Conservation (phyloP, 2,888 invertebrate genomes). For the Pedicia rivosa region DNA sequence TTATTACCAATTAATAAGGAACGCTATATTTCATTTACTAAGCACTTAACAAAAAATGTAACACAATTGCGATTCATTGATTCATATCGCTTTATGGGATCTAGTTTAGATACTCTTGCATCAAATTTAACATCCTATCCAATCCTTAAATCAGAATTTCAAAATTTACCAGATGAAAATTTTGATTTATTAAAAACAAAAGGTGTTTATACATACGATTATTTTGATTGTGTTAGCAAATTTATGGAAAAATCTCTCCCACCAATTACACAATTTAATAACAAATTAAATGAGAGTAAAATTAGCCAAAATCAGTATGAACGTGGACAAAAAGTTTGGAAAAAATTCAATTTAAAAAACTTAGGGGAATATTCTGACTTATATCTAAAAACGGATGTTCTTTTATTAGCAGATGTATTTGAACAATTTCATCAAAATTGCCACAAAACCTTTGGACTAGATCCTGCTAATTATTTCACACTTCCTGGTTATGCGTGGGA, state of each 20-base stretch:
- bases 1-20: constrained; percentile 9
- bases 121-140: neutral
- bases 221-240: neutral
- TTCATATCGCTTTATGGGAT: constrained; percentile 7
- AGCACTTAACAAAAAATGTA: constrained; percentile 4
- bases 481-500: too few relatives aligned
- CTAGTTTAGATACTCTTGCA: constrained; percentile 6
- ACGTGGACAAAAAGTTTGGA: constrained; percentile 1
- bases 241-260: neutral
- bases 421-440: too few relatives aligned
- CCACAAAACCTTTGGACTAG: too few relatives aligned
- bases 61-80: constrained; percentile 8
- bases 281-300: neutral
- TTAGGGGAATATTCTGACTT: constrained; percentile 1
- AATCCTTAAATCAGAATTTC: neutral
- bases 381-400: too few relatives aligned
- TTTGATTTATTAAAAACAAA: constrained; percentile 1
- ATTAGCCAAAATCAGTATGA: neutral
- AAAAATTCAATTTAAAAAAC: neutral
- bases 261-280: neutral
- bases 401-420: too few relatives aligned
- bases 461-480: too few relatives aligned
- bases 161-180: neutral
- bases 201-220: neutral
- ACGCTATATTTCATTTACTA: constrained; percentile 10